Base-by-base conservation (phyloP, 2,888 invertebrate genomes). In the Agrotis puta region DNA sequence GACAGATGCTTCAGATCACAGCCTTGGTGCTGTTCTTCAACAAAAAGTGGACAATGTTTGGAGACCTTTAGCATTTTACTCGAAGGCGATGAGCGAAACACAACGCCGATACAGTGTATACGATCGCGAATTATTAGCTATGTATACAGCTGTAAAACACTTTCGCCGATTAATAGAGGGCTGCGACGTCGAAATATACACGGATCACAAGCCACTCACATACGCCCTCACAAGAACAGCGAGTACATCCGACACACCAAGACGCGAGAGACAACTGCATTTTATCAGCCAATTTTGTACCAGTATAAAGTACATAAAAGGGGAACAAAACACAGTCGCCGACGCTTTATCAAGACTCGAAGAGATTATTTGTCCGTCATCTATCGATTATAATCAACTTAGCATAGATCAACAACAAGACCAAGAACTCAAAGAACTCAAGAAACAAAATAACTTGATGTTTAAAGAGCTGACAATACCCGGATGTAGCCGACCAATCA, bases 271-370 rank as follows among this genome's bases (percentile, higher is more conserved):
- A n/a, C 81, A 83, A 20, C 58, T 79, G 6, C 69, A 80, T 3
- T 82, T 79, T 33, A 83, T 81, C 2, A 77, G 77, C n/a, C 78
- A 83, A 45, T 84, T 82, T 43, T 76, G 76, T 59, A 59, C 68
- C 1, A 57, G 14, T 3, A 84, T 83, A 1, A 47, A 64, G 20
- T 82, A 82, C 64, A 62, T 79, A 13, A 14, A 73, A 18, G 80
- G 80, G 0, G 65, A 77, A 64, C 43, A 71, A 0, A 83, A 84
- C 58, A 13, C 47, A 7, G 79, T 79, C 0, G 85, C 83, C n/a
- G 83, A 83, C 43, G 61, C 82, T 0, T 47, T 85, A 62, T 85
- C 81, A 22, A 62, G 81, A 2, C 61, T 82, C 3, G 74, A 76
- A 64, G 74, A 73, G 6, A 80, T 83, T n/a, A 33, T 56, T 3